Conservation (phyloP, 2,888 invertebrate species). For the Hybos culiciformis region DNA sequence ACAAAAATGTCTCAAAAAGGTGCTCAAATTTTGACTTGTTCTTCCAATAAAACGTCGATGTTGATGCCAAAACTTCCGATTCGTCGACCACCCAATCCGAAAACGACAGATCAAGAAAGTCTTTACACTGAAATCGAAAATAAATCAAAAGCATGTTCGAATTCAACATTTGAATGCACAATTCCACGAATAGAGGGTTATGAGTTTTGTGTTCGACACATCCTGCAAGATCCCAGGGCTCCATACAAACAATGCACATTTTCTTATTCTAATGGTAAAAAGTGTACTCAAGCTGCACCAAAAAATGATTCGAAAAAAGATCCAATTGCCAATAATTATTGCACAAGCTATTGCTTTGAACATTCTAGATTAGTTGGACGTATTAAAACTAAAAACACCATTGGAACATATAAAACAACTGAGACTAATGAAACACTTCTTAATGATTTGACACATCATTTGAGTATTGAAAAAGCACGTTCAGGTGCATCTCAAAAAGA, state of each 20-base stretch:
- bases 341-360: conserved; percentile 49
- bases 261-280: conserved; percentile 49
- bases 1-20: no score
- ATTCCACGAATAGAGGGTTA: conserved; percentile 55
- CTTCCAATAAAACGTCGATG: not conserved
- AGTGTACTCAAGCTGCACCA: conserved; percentile 66
- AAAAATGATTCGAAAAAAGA: conserved; percentile 59
- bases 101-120: conserved; percentile 35
- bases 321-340: no score
- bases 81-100: conserved; percentile 25
- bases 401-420: conserved; percentile 45
- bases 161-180: conserved; percentile 52
- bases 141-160: conserved; percentile 46
- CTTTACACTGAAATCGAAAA: conserved; percentile 48
- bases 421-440: conserved; percentile 53
- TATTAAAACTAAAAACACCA: conserved; percentile 43
- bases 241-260: conserved; percentile 73
- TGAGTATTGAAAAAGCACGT: conserved; percentile 31
- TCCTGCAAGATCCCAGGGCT: conserved; percentile 67
- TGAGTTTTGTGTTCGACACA: conserved; percentile 68
- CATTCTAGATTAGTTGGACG: conserved; percentile 53
- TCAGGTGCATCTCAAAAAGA: conserved; percentile 20
- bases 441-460: conserved; percentile 50
- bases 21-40: no score
- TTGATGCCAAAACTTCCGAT: conserved; percentile 14